A percentile compares a stretch with the other conserved stretches of the same genome.
These are phyloP conservation scores for Oscheius sp. DNA, from an alignment of 2,888 invertebrate species.

Conservation along the genomic window DNA sequence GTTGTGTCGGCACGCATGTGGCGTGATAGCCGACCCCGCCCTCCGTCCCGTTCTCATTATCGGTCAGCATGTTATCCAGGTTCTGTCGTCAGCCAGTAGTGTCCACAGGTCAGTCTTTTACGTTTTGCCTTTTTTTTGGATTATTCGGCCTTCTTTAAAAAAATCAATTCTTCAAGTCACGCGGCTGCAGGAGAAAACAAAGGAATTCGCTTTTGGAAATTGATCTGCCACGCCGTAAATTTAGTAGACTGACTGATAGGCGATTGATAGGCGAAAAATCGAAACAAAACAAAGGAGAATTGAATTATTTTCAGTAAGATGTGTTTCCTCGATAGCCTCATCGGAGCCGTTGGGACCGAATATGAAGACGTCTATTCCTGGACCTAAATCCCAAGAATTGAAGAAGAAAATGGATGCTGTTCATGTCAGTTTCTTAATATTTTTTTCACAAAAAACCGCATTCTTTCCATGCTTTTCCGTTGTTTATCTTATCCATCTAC, in stretches of 20 bases:
- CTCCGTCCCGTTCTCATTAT: constrained; percentile 5
- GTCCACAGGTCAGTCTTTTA: constrained; percentile 4
- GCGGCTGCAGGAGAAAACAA: no score
- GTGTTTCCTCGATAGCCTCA: constrained; percentile 52
- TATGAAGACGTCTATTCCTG: constrained; percentile 64
- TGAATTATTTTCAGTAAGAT: constrained; percentile 35
- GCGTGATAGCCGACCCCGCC: neutral
- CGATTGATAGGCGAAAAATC: no score
- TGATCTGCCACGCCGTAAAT: no score
- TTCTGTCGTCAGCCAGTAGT: constrained; percentile 13
- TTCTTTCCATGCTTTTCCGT: no score
- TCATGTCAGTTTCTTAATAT: constrained; percentile 53
- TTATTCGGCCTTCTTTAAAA: neutral
- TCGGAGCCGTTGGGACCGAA: constrained; percentile 59
- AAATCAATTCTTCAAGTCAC: no score
- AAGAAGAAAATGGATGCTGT: constrained; percentile 59
- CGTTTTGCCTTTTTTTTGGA: neutral
- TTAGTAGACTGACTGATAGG: no score
- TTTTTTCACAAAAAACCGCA: no score
- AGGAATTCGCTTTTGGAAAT: no score
- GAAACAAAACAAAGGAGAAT: no score
- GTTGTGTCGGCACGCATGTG: neutral
- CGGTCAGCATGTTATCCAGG: constrained; percentile 21
- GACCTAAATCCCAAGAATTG: constrained; percentile 62
- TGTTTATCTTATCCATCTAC: no score